Conservation (phyloP, 2,113 vertebrate genomes). For the Sinocyclocheilus anshuiensis region DNA sequence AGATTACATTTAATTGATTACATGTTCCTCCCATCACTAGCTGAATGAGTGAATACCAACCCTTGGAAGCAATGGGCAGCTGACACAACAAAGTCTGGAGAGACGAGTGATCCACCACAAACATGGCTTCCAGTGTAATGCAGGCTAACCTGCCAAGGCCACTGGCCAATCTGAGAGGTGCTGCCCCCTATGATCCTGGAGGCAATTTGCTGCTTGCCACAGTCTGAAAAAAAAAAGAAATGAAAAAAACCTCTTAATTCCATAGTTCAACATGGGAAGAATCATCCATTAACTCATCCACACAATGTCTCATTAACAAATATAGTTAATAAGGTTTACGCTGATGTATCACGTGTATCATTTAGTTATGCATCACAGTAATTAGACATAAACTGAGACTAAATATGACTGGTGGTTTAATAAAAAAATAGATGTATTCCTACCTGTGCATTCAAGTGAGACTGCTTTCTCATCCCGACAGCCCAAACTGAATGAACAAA, state of each 20-base stretch:
- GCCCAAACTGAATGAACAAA: slow-evolving; percentile 58
- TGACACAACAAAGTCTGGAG: slow-evolving; percentile 82
- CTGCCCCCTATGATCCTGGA: slow-evolving; percentile 86
- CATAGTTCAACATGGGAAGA: neutral
- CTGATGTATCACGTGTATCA: neutral
- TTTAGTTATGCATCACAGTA: neutral
- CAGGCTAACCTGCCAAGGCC: slow-evolving; percentile 92
- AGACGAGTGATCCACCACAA: slow-evolving; percentile 87
- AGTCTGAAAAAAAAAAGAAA: slow-evolving; percentile 73
- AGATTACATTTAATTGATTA: too few relatives aligned
- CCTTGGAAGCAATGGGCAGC: slow-evolving; percentile 91
- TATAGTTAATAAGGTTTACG: neutral
- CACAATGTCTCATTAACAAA: neutral
- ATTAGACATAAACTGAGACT: neutral
- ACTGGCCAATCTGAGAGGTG: slow-evolving; percentile 73
- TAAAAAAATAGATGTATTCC: slow-evolving; percentile 32
- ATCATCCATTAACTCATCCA: neutral
- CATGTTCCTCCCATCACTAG: too few relatives aligned
- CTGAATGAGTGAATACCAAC: slow-evolving; percentile 72
- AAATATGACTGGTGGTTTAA: neutral
- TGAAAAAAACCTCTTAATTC: neutral
- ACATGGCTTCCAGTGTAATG: slow-evolving; percentile 78
- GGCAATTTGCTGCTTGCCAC: slow-evolving; percentile 74
- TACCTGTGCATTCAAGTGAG: slow-evolving; percentile 74
- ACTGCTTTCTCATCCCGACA: slow-evolving; percentile 64